Base-by-base conservation (phyloP, 2,113 vertebrate genomes). In the Struthio camelus region DNA sequence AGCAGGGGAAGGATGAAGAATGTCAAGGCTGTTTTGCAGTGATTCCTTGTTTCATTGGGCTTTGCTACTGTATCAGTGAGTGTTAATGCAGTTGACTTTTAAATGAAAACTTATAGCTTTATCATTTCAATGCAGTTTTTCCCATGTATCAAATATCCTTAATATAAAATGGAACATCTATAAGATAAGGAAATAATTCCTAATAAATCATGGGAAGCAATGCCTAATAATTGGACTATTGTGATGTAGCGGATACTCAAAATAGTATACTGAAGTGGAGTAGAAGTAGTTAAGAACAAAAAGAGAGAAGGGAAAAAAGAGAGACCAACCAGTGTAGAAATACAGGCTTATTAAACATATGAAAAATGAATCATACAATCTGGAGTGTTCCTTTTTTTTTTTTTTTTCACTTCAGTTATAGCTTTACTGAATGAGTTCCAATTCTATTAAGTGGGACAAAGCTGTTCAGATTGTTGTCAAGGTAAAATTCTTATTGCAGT, bases 1-100 rank as follows among this genome's bases (percentile, higher is more conserved):
- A 48, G 46, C 46, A 19, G 46, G 46, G 66, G 28, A 0, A 3
- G 2, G 44, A 32, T 19, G 14, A 48, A 32, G 34, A 23, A 12
- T 70, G 14, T 59, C 42, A 65, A 44, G 76, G 11, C 27, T 80
- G 0, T 77, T 93, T 67, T 76, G 53, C 12, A 4, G 6, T 14
- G 23, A 19, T 19, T 94, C 30, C 36, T 40, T 40, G 15, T 42
- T 94, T 11, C 34, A 5, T 62, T 91, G 50, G 70, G 25, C 20
- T 88, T 61, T 80, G 13, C 27, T 70, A 6, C 23, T 2, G 0
- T n/a, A 50, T 83, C 69, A 59, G 42, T 76, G n/a, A 80, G 16
- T 18, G 28, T 64, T 87, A 78, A 79, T 30, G 44, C 0, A 0
- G 34, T 27, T 85, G 40, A 65, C 82, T 80, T 50, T 79, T 76